Conservation (phyloP, 2,113 vertebrate genomes). For the Dicentrarchus labrax region DNA sequence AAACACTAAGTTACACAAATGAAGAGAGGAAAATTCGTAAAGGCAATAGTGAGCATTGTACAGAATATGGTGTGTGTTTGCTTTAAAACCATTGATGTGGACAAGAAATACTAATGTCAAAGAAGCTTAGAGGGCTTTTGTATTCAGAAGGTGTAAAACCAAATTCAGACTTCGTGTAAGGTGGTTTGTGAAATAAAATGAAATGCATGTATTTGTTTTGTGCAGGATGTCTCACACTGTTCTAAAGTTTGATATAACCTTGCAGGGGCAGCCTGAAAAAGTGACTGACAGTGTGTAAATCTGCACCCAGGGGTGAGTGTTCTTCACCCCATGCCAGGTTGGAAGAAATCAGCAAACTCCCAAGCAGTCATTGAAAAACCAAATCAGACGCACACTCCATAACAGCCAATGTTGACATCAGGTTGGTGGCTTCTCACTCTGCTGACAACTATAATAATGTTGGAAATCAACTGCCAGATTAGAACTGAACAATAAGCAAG, state of each 20-base stretch:
- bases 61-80: background rate
- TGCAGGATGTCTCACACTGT: background rate
- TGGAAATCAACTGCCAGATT: background rate
- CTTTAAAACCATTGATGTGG: background rate
- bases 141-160: background rate
- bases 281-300: slow-evolving; percentile 55
- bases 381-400: no score
- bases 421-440: background rate
- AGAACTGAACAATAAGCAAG: background rate
- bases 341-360: slow-evolving; percentile 28
- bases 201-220: background rate
- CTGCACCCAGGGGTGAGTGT: slow-evolving; percentile 7
- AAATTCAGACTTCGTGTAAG: background rate
- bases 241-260: background rate
- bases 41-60: background rate
- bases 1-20: background rate
- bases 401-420: no score
- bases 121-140: background rate
- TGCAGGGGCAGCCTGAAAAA: background rate
- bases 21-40: background rate
- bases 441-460: background rate
- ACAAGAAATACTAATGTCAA: background rate
- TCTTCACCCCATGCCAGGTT: slow-evolving; percentile 27
- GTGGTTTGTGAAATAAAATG: background rate
- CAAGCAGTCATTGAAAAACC: background rate